Evolutionary conservation across 92 coral and sea anemone genomes (phyloP).

Genomic region (Phenganax marumi): DNA sequence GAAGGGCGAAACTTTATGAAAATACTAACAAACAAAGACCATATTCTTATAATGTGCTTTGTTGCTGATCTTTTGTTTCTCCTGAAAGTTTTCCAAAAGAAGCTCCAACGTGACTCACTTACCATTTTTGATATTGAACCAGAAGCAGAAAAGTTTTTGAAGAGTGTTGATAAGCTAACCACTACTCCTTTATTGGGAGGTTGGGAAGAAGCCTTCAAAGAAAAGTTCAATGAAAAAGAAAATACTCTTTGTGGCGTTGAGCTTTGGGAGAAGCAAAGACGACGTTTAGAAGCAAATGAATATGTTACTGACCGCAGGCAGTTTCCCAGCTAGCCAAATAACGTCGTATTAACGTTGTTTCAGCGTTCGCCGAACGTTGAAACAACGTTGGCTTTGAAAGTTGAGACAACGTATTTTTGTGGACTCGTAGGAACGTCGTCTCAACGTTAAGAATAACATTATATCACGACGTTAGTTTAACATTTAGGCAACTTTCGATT

Average conservation of each 20-base stretch:
- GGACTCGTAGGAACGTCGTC: slow-evolving; percentile 11
- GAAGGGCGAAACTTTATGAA: slow-evolving; percentile 24
- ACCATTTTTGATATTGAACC: slow-evolving; percentile 35
- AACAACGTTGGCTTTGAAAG: background rate
- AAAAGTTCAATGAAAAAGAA: slow-evolving; percentile 24
- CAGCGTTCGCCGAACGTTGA: slow-evolving; percentile 3
- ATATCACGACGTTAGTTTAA: background rate
- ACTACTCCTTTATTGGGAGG: slow-evolving; percentile 16
- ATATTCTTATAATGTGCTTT: slow-evolving; percentile 35
- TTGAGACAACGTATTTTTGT: slow-evolving; percentile 25
- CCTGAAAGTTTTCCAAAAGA: slow-evolving; percentile 34
- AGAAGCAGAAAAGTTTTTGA: slow-evolving; percentile 38
- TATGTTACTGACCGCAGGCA: slow-evolving; percentile 32
- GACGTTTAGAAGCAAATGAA: slow-evolving; percentile 26
- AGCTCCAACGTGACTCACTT: slow-evolving; percentile 30
- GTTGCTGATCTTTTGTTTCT: slow-evolving; percentile 30
- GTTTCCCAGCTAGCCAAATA: slow-evolving; percentile 22
- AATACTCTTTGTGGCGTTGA: slow-evolving; percentile 17
- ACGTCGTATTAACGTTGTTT: slow-evolving; percentile 15
- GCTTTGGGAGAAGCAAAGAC: slow-evolving; percentile 37
- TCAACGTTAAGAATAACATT: slow-evolving; percentile 19
- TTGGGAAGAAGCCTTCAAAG: slow-evolving; percentile 37
- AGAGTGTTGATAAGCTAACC: slow-evolving; percentile 31
- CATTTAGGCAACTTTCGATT: background rate
- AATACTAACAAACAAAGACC: slow-evolving; percentile 26